Percentiles rank a stretch among this genome's conserved stretches.
Conservation (phyloP, 2,888 invertebrate genomes). For the Tetheella fluctuosa region DNA sequence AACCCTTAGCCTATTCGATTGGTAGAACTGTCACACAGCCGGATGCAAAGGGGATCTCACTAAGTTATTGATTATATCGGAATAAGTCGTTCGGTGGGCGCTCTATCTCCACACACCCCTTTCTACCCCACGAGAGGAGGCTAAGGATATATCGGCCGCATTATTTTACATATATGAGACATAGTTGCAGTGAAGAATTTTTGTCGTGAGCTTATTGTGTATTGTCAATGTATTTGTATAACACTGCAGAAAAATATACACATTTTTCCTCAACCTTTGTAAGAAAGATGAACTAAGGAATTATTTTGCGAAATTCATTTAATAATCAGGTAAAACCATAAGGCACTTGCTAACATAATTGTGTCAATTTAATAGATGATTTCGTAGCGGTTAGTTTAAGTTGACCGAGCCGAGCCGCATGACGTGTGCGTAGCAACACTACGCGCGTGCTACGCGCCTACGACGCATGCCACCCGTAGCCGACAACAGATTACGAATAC, state of each 20-base stretch:
- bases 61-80: conserved; percentile 85
- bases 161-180: conserved; percentile 84
- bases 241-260: not conserved
- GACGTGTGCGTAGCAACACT: conserved; percentile 68
- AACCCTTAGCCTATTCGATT: conserved; percentile 73
- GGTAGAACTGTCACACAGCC: conserved; percentile 81
- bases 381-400: conserved; percentile 63
- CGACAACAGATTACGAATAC: conserved; percentile 83
- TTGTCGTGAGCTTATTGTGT: conserved; percentile 41
- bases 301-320: no score
- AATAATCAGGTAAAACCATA: no score
- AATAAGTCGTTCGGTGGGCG: conserved; percentile 79
- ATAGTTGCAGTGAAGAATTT: conserved; percentile 78
- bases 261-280: not conserved
- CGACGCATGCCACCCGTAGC: conserved; percentile 75
- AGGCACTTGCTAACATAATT: conserved; percentile 15
- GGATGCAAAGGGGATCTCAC: conserved; percentile 84
- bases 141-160: conserved; percentile 79
- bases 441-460: conserved; percentile 78
- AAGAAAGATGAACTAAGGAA: not conserved
- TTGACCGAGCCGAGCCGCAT: conserved; percentile 43
- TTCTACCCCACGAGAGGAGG: conserved; percentile 56
- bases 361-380: conserved; percentile 30
- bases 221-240: conserved; percentile 3
- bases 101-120: conserved; percentile 57